A percentile compares a stretch with the other conserved stretches of the same genome.
Evolutionary conservation across 1,140 invertebrate species (phyloP).

Genomic region (Pemphigus obesinymphae): DNA sequence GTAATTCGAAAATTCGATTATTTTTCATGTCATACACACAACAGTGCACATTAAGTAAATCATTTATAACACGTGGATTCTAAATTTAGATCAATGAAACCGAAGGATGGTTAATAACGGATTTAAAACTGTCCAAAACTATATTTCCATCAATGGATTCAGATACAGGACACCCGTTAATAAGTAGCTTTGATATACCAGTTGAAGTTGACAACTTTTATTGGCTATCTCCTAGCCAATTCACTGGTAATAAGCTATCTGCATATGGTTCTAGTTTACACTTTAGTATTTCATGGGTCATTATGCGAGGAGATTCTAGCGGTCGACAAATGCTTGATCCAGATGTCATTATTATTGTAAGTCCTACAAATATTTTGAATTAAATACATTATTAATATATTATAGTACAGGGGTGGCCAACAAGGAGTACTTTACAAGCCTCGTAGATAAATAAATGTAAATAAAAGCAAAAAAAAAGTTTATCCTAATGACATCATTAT

Average conservation of each 20-base stretch:
- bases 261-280: slow-evolving; percentile 79
- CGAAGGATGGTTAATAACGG: slow-evolving; percentile 62
- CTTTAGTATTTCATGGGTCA: slow-evolving; percentile 75
- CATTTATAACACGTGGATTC: not conserved
- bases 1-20: slow-evolving; percentile 52
- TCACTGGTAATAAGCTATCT: slow-evolving; percentile 67
- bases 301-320: slow-evolving; percentile 81
- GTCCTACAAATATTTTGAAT: slow-evolving; percentile 43
- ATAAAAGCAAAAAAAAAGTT: too few relatives aligned
- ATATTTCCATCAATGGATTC: slow-evolving; percentile 55
- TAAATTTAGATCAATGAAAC: slow-evolving; percentile 55
- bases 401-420: too few relatives aligned
- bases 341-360: slow-evolving; percentile 78
- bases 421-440: too few relatives aligned
- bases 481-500: too few relatives aligned
- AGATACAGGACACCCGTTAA: slow-evolving; percentile 56
- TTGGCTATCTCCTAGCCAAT: slow-evolving; percentile 78
- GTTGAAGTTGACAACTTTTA: slow-evolving; percentile 70
- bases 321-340: slow-evolving; percentile 76
- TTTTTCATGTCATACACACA: not conserved
- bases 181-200: slow-evolving; percentile 63
- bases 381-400: too few relatives aligned
- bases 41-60: not conserved
- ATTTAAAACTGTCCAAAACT: slow-evolving; percentile 56
- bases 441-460: too few relatives aligned